Base-by-base conservation (phyloP, 2,113 vertebrate genomes). In the Acinonyx jubatus region DNA sequence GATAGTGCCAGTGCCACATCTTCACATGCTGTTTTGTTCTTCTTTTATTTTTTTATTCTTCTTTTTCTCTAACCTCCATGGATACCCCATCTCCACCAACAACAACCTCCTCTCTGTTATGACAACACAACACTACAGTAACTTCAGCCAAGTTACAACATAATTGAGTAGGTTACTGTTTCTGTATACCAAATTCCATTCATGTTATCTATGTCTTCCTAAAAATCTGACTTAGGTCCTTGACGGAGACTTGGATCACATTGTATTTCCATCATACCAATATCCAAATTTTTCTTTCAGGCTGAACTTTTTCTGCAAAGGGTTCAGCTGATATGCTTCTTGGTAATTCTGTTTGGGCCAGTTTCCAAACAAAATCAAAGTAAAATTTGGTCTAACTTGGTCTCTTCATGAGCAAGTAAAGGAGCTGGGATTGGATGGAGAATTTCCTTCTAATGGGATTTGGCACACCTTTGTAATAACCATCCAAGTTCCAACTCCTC, bases 181-280 rank as follows among this genome's bases (percentile, higher is more conserved):
- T 96, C 31, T 92, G 45, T 57, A 84, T 27, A 96, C 13, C 6
- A 93, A 96, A 96, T 96, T 93, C 63, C 48, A 65, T 96, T 97
- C 38, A 41, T 98, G 27, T 4, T 87, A 27, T 92, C 6, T 87
- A 27, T 92, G 84, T 90, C n/a, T 93, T 94, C 52, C 7, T 86
- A 83, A 92, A 27, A 48, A 69, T 63, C 94, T 41, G 29, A 84
- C 8, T 93, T 95, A 36, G 25, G 18, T 93, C 41, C 23, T 41
- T 88, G 48, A 81, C 88, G 15, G 50, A 96, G 9, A 91, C 15
- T 84, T 81, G 31, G 71, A 61, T 89, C 41, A 65, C 6, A 36
- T 85, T 23, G 1, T 7, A 69, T 63, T 84, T 2, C 38, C 45
- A 52, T 83, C n/a, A 76, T 14, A 18, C 87, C 6, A 68, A 12